Base-by-base conservation (phyloP, 2,888 invertebrate genomes). In the Apomyelois bistriatella region DNA sequence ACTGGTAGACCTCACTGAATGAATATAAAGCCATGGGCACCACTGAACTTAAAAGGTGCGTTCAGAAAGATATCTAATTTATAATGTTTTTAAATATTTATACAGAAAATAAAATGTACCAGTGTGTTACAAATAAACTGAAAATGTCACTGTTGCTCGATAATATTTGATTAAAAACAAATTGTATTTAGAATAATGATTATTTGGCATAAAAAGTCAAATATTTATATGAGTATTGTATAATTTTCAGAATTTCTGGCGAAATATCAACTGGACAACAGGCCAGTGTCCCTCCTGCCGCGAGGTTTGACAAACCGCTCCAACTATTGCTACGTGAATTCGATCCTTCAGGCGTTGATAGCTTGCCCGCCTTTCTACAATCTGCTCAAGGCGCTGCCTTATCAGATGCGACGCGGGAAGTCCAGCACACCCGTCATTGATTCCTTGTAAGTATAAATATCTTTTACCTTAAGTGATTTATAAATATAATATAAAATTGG, bases 321-420 rank as follows among this genome's bases (percentile, higher is more conserved):
- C 59, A 99, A 98, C 87, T 98, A 97, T 85, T 99, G 99, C 88
- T 99, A 98, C 76, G 97, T 98, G 58, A 99, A 99, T 85, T 96
- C 98, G 15, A 98, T 97, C 60, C 89, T 99, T 36, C 98, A 99
- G 85, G 98, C 98, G 0, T 85, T 99, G 63, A 92, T 98, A 30
- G 98, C 97, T 10, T 99, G 99, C 76, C 97, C 98, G 13, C 98
- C 98, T 0, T 96, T 99, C 85, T 98, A 97, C 82, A 98, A 98
- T 86, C 91, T 99, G 74, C 91, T 98, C 65, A 94, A 94, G 67
- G 93, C 95, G 36, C 87, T 98, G 68, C 94, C 96, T 0, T 92
- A 93, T 60, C 93, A 93, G 68, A 92, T 93, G 9, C 90, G 92
- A 15, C 82, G 86, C 15, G 92, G 91, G 35, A 92, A 92, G 64